Evolutionary conservation across 2,797 vertebrate genomes (phyloP), one percentile per base, ranked within the genome.

Genomic region (Ispidina picta): DNA sequence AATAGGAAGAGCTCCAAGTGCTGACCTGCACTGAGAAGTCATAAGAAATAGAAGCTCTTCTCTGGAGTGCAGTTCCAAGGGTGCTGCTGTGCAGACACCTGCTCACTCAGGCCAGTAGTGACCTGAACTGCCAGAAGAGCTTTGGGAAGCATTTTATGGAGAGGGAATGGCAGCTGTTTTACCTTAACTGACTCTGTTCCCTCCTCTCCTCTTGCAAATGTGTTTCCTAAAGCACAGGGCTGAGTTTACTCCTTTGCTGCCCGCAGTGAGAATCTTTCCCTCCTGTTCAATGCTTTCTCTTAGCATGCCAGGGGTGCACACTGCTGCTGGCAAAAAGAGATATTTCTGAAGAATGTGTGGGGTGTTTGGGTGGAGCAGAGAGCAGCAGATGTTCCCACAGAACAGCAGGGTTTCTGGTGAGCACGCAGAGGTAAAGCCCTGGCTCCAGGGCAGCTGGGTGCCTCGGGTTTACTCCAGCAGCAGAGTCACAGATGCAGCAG

Each of bases 251-350:
- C 44, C 62, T 68, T 70, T 90, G 46, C 74, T 39, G 56, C 19
- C 72, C 59, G 37, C 69, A 94, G 52, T 7, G 10, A 85, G 65
- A 83, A 72, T 49, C 39, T 91, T 82, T 69, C 70, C 28, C 83
- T 62, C 39, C 85, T 64, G 31, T 52, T 90, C 83, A 91, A 92
- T 85, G 56, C 1, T 74, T 90, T 82, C 74, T 41, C 86, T 88
- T 77, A 93, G 55, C 83, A n/a, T 83, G 86, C 88, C 72, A 84
- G 77, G 60, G 3, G 2, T 56, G 65, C 77, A 83, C 55, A 85
- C 90, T 90, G 96, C 96, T 96, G 95, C 85, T 96, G 95, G 96
- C 96, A 85, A 94, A 88, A 94, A 95, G 91, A 95, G 91, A 91
- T 91, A 94, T 85, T 93, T 91, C 89, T 91, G 91, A 95, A 88